Evolutionary conservation across 2,113 vertebrate genomes (phyloP).

Genomic region (Stercorarius parasiticus): DNA sequence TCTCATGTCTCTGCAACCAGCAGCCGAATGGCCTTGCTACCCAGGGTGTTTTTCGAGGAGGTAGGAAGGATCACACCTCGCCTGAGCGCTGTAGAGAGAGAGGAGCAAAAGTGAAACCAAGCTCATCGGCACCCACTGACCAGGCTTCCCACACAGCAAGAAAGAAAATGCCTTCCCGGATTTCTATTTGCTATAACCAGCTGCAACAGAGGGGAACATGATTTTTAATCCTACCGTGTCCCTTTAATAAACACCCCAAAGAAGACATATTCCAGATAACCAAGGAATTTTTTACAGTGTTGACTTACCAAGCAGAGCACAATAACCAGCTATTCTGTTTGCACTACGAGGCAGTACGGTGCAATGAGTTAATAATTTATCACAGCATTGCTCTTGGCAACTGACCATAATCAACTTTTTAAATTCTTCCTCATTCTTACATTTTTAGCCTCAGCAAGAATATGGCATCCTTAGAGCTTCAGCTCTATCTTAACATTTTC

Average conservation of each 20-base stretch:
- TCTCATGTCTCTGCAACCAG: background rate
- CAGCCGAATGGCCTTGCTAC: background rate
- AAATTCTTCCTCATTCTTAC: conserved; percentile 37
- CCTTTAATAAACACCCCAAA: conserved; percentile 44
- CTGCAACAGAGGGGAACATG: background rate
- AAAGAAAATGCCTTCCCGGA: background rate
- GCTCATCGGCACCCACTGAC: accelerated
- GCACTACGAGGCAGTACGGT: conserved; percentile 35
- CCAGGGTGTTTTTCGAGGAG: accelerated
- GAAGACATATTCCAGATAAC: conserved; percentile 58
- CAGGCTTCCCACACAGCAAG: background rate
- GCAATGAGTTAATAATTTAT: conserved; percentile 69
- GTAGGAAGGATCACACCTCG: background rate
- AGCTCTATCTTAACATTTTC: background rate
- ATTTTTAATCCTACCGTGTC: background rate
- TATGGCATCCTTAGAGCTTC: background rate
- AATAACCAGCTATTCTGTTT: conserved; percentile 58
- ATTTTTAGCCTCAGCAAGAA: background rate
- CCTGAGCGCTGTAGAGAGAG: background rate
- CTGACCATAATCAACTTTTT: conserved; percentile 24
- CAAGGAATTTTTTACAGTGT: conserved; percentile 58
- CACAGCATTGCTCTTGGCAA: conserved; percentile 26
- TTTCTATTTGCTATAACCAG: background rate
- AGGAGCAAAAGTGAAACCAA: background rate
- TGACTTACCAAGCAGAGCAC: conserved; percentile 55